These are phyloP conservation scores for Rhagophthalmus giganteus DNA, from an alignment of 2,888 invertebrate species.

Conservation along the genomic window DNA sequence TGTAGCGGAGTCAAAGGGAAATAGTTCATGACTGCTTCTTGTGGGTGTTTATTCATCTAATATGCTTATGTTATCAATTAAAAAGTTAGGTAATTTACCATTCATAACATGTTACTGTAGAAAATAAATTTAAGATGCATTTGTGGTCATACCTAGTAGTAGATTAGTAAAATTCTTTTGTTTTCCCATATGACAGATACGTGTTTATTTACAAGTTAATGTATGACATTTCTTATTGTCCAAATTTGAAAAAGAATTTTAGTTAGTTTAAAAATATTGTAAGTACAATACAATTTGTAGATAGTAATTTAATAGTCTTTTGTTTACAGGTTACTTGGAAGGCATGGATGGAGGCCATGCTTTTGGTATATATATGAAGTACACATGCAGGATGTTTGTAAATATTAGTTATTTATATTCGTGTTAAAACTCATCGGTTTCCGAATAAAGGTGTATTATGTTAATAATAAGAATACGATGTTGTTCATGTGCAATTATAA, in stretches of 20 bases:
- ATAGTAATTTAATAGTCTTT: neutral
- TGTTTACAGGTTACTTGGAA: constrained; percentile 25
- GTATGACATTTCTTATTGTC: constrained; percentile 23
- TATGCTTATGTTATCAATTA: constrained; percentile 48
- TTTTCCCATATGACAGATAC: constrained; percentile 45
- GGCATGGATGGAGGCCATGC: constrained; percentile 30
- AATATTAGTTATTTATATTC: constrained; percentile 1
- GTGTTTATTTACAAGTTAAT: constrained; percentile 53
- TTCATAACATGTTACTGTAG: constrained; percentile 22
- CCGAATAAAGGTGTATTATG: constrained; percentile 5
- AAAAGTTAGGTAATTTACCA: constrained; percentile 45
- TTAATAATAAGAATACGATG: constrained; percentile 1
- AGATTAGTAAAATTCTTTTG: constrained; percentile 26
- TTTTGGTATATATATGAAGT: constrained; percentile 16
- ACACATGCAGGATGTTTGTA: constrained; percentile 12
- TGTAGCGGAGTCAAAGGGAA: constrained; percentile 26
- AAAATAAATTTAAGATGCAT: constrained; percentile 16
- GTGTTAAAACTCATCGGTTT: neutral
- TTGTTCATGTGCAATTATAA: neutral
- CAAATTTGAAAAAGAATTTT: constrained; percentile 2
- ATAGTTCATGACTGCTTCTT: constrained; percentile 48
- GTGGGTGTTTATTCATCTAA: constrained; percentile 50
- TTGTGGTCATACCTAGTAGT: constrained; percentile 23
- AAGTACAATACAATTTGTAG: neutral
- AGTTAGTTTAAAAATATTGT: neutral